A percentile compares a stretch with the other conserved stretches of the same genome.
These are phyloP conservation scores for Apostichopus leukothele DNA, from an alignment of 53 echinoderm and acorn worm genomes.

Conservation along the genomic window DNA sequence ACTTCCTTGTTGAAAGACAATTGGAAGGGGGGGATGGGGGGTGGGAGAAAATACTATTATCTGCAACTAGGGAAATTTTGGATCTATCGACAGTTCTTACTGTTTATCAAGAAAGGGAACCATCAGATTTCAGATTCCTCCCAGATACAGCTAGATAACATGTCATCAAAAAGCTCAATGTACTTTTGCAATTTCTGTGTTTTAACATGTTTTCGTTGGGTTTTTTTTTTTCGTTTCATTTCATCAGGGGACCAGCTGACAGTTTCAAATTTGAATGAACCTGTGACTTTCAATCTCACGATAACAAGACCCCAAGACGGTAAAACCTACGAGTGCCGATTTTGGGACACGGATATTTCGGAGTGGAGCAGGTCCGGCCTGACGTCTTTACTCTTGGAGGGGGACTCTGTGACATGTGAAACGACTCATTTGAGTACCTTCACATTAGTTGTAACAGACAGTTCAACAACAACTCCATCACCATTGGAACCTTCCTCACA, in stretches of 20 bases:
- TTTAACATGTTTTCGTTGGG: no score
- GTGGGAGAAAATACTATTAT: no score
- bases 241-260: conserved; percentile 16
- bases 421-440: conserved; percentile 68
- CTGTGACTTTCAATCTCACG: conserved; percentile 62
- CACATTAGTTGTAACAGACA: conserved; percentile 49
- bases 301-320: conserved; percentile 53
- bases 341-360: conserved; percentile 50
- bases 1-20: no score
- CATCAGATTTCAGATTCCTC: no score
- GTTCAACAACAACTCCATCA: conserved; percentile 19
- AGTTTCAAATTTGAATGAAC: conserved; percentile 54
- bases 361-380: conserved; percentile 70
- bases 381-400: conserved; percentile 46
- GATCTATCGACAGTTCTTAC: no score
- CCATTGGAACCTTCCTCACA: not conserved
- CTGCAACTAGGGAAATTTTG: no score
- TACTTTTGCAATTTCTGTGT: no score
- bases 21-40: no score
- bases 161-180: no score
- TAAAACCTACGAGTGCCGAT: conserved; percentile 65
- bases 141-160: no score
- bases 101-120: no score
- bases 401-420: conserved; percentile 53
- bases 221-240: not conserved